Percentiles rank a stretch among this genome's conserved stretches.
Conservation (phyloP, 1,140 invertebrate genomes). For the Lordiphosa mommai region DNA sequence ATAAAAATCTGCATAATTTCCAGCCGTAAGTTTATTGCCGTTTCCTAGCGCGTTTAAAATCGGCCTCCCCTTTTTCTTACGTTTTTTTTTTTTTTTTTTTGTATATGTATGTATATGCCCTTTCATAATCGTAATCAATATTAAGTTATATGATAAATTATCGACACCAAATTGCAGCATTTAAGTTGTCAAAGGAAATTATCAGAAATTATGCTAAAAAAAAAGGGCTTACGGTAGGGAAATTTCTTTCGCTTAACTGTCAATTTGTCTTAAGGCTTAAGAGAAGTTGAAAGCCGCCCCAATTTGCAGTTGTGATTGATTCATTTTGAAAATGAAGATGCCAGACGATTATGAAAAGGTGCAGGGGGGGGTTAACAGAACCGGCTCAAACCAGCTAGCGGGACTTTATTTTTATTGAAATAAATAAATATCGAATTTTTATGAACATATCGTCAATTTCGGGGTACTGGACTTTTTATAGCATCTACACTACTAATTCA, state of each 20-base stretch:
- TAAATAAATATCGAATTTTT: no score
- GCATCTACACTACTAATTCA: no score
- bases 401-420: no score
- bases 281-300: background rate
- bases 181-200: constrained; percentile 69
- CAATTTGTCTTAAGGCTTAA: constrained; percentile 30
- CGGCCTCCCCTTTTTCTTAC: constrained; percentile 2
- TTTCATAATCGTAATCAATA: constrained; percentile 69
- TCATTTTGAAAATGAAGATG: background rate
- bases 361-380: no score
- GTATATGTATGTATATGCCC: constrained; percentile 1
- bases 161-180: constrained; percentile 55
- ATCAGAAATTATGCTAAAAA: constrained; percentile 50
- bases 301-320: constrained; percentile 1
- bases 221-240: constrained; percentile 20
- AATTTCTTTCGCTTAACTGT: constrained; percentile 23
- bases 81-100: background rate
- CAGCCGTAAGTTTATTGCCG: constrained; percentile 66
- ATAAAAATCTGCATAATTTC: constrained; percentile 76
- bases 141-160: constrained; percentile 72
- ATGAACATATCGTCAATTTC: no score
- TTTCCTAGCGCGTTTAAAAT: constrained; percentile 46
- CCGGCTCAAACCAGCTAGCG: no score
- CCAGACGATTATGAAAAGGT: no score
- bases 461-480: no score